Base-by-base conservation (phyloP, 2,113 vertebrate genomes). In the Podarcis raffonei region DNA sequence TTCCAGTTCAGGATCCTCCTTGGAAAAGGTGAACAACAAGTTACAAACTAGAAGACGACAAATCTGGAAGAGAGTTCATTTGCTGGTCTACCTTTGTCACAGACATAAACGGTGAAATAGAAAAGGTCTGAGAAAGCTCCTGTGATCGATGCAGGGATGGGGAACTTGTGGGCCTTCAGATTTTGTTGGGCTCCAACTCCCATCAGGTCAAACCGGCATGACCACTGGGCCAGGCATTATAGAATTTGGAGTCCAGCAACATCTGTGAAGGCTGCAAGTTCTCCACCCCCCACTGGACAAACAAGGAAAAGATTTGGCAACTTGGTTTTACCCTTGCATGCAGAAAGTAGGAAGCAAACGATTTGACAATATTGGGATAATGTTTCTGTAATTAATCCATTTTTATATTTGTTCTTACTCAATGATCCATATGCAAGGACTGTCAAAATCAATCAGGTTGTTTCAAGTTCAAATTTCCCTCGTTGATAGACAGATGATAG, bases 1-100 rank as follows among this genome's bases (percentile, higher is more conserved):
- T 90, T 32, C 94, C 92, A 96, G 66, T 65, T 95, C 95, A 95
- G 93, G 89, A 95, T 81, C 90, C 92, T 96, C 91, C 93, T 96
- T 95, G 92, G 92, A 96, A 96, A 96, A 96, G 90, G 92, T 85
- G 95, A 96, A 94, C 76, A 96, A 92, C 91, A 95, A 93, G 94
- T 95, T 94, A 95, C 93, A 96, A 92, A 94, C 93, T 92, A 92
- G 76, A 94, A 88, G 80, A 95, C 87, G 74, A 80, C 89, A 94
- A 92, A 59, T 59, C 57, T 59, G 16, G 57, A 59, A 59, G 12
- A 59, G 57, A 62, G 59, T 62, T 62, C 3, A 62, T 62, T 62
- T 62, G 59, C 18, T 62, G 13, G 18, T 62, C 59, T 62, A 18
- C 59, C 59, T 62, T 62, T 18, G 18, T 62, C 59, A 62, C 59